phyloP scores from a whole-genome alignment of 2,797 vertebrate species.

The Poeciliopsis turneri region DNA sequence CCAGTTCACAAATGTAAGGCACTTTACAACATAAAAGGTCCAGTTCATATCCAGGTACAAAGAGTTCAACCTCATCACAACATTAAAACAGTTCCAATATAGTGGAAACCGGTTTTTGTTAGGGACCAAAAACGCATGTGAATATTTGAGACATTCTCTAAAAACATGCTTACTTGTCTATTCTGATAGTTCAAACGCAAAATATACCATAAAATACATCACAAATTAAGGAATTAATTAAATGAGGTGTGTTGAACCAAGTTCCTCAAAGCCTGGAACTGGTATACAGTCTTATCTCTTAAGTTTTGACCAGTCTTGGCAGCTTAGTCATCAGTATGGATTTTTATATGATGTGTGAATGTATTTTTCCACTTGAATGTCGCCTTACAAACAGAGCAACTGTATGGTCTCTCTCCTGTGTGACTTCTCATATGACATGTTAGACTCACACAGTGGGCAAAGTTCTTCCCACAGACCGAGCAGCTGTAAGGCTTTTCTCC shows the following conservation, averaged over 20 bases:
- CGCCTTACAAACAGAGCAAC: neutral
- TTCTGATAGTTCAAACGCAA: neutral
- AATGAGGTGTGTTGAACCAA: no score
- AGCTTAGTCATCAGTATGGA: slow-evolving; percentile 16
- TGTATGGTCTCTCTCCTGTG: slow-evolving; percentile 9
- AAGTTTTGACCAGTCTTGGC: slow-evolving; percentile 4
- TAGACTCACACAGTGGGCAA: neutral
- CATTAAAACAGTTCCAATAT: neutral
- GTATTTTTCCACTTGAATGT: neutral
- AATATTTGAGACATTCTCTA: neutral
- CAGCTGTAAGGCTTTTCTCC: slow-evolving; percentile 8
- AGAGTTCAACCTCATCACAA: neutral
- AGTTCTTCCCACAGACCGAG: neutral
- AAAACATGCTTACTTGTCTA: neutral
- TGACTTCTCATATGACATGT: slow-evolving; percentile 13
- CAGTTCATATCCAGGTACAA: neutral
- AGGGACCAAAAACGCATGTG: neutral
- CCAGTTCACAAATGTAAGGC: neutral
- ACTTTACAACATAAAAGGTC: neutral
- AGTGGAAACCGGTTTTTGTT: neutral
- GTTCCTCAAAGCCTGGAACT: neutral
- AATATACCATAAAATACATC: neutral
- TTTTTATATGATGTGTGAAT: neutral
- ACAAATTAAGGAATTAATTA: no score
- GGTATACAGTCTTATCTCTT: neutral